Evolutionary conservation across 2,888 invertebrate genomes (phyloP), one percentile per base, ranked within the genome.

Genomic region (Onchidella celtica): DNA sequence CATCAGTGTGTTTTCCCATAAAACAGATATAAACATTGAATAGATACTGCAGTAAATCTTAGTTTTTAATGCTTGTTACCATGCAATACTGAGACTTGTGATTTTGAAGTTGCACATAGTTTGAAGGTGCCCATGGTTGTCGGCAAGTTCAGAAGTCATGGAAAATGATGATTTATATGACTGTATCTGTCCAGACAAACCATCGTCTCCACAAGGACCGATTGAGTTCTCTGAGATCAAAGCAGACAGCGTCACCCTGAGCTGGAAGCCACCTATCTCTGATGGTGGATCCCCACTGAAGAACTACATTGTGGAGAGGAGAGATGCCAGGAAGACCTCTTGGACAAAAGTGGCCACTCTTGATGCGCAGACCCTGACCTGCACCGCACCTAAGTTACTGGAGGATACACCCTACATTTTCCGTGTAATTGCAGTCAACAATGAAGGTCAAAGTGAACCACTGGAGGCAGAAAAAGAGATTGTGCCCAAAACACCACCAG

Each of bases 351-450:
- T 90, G 55, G 87, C 87, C 6, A 85, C 88, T 27, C 85, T 89
- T 14, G 85, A 86, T 34, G 68, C 84, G 14, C 40, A 84, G 47
- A 69, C 69, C 2, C 73, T 82, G 29, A 82, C 80, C 21, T 79
- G 78, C 83, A 84, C 77, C 36, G 87, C 90, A 3, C 85, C 74
- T 27, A 83, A 96, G 92, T 94, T 98, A 81, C 95, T 96, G 87
- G 96, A 96, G 92, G 96, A 97, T 90, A 95, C 95, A 36, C 96
- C 97, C 89, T 98, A 98, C 92, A 95, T 96, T 94, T 97, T 98
- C 95, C 95, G 97, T 85, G 95, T 98, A 24, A 95, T 96, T 89
- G 97, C 97, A 1, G 96, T 96, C 87, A 98, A 98, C 93, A 96
- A 96, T 11, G 95, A 97, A 83, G 98, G 97, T 69, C 82, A 87